A percentile compares a stretch with the other conserved stretches of the same genome.
These are phyloP conservation scores for Phalacrocorax pelagicus DNA, from an alignment of 2,113 vertebrate genomes.

Conservation along the genomic window DNA sequence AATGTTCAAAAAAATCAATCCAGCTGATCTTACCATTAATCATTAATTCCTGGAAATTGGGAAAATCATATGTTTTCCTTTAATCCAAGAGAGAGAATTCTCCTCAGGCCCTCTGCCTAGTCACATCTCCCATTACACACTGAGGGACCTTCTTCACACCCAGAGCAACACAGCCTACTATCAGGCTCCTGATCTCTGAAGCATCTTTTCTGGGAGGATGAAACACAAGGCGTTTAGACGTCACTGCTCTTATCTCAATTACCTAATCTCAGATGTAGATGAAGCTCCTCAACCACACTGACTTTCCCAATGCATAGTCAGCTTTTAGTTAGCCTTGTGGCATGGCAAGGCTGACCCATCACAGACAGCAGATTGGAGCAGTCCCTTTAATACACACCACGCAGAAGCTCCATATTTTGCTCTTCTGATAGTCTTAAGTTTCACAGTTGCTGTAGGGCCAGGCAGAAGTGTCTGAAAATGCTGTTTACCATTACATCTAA, in stretches of 20 bases:
- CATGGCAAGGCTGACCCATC: not conserved
- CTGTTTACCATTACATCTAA: not conserved
- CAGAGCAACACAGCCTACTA: not conserved
- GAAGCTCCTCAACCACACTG: not conserved
- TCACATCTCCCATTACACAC: rapidly evolving
- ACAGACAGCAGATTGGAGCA: not conserved
- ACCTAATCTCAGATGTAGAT: not conserved
- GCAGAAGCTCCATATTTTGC: not conserved
- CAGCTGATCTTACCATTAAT: not conserved
- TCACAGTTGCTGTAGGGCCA: not conserved
- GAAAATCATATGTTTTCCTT: slow-evolving; percentile 14
- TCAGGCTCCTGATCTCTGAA: not conserved
- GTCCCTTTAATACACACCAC: not conserved
- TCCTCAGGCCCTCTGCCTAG: not conserved
- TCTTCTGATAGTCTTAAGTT: not conserved
- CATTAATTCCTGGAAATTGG: slow-evolving; percentile 4
- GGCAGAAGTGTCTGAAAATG: not conserved
- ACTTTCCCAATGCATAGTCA: not conserved
- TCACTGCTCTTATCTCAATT: not conserved
- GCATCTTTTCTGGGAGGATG: not conserved
- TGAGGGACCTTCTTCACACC: not conserved
- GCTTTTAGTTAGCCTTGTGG: not conserved
- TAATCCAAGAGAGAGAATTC: not conserved
- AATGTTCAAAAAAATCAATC: not conserved
- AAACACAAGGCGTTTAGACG: not conserved